Base-by-base conservation (phyloP, 2,888 invertebrate genomes). In the Ctenicera cuprea region DNA sequence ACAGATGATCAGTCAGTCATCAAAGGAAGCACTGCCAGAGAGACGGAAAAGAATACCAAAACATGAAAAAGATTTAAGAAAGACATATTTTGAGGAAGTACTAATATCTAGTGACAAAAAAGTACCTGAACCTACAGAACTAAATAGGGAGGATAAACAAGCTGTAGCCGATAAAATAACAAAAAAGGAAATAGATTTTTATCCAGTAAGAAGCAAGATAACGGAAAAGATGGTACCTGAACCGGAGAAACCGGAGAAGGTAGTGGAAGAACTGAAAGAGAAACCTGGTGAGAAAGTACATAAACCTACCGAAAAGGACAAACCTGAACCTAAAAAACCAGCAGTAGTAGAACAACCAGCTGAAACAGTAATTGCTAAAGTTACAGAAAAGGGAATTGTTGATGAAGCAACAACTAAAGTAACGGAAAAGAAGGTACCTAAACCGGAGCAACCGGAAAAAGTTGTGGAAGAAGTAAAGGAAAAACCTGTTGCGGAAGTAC, bases 1-100 rank as follows among this genome's bases (percentile, higher is more conserved):
- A 80, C 83, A 87, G 70, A 74, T 86, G 11, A 86, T 86, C 43
- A 84, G 84, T 4, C 84, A 82, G 78, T 85, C 85, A 12, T 85
- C 85, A 11, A 82, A 83, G 65, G 86, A 86, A 77, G 78, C 81
- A 18, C 83, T 85, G 3, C 85, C 86, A 0, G 77, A 76, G 11
- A 86, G 82, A 77, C 84, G 82, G 77, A 48, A 43, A 22, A 79
- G 72, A 57, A 48, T 20, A 57, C 38, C 26, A 26, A 2, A 2
- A 3, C 3, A 2, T 26, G 26, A n/a, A n/a, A n/a, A n/a, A n/a
- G n/a, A n/a, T n/a, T 26, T 26, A 5, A 3, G 26, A 26, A 26
- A 26, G 26, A 26, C 3, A 26, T 7, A 9, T 11, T 8, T 12
- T 3, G 38, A 9, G 38, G 11, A 3, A 12, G 38, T 12, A 38